Evolutionary conservation across 2,888 invertebrate genomes (phyloP).

Genomic region (Sarcophaga carnaria): DNA sequence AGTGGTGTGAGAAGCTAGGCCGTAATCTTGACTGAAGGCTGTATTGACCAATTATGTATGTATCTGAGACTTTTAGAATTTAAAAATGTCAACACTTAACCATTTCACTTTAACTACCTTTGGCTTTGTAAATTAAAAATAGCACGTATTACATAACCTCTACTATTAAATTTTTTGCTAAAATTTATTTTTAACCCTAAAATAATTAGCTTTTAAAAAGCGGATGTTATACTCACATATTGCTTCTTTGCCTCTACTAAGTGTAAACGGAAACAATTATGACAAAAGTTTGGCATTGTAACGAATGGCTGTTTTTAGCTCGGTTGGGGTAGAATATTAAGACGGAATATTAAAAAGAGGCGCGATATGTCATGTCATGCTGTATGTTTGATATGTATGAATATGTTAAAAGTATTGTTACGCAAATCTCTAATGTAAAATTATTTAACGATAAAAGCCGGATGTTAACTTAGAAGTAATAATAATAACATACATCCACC

Average conservation of each 20-base stretch:
- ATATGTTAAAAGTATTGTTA: constrained; percentile 59
- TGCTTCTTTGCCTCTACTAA: constrained; percentile 25
- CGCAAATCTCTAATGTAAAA: constrained; percentile 57
- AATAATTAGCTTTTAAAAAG: constrained; percentile 53
- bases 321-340: background rate
- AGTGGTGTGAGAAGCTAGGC: too few relatives aligned
- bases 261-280: constrained; percentile 68
- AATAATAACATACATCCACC: constrained; percentile 54
- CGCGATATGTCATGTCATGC: constrained; percentile 62
- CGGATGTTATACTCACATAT: constrained; percentile 59
- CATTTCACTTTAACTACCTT: too few relatives aligned
- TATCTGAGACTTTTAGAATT: too few relatives aligned
- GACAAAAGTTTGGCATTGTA: constrained; percentile 60
- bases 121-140: too few relatives aligned
- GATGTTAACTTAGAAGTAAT: constrained; percentile 66
- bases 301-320: constrained; percentile 34
- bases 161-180: background rate
- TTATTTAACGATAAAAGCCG: constrained; percentile 70
- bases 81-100: too few relatives aligned
- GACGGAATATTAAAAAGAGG: constrained; percentile 37
- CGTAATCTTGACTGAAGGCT: too few relatives aligned
- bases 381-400: constrained; percentile 26
- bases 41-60: too few relatives aligned
- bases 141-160: background rate
- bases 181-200: constrained; percentile 3